phyloP scores from a whole-genome alignment of 30 jellyfish, hydroid and myxozoan species.

The Hydractinia echinata region DNA sequence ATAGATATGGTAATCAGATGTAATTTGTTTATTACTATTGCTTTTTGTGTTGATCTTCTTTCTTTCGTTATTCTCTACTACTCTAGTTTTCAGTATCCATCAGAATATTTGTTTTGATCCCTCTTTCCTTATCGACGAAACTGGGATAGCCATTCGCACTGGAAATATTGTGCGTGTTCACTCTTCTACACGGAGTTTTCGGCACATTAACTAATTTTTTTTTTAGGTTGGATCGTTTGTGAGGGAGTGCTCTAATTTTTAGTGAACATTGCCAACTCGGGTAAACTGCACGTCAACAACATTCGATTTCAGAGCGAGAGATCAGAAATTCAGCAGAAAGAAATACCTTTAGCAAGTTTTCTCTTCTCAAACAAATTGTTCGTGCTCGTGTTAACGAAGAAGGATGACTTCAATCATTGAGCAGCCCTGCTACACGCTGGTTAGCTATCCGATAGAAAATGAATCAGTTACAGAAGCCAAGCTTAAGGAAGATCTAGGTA shows the following conservation, averaged over 20 bases:
- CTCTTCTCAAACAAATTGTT: constrained; percentile 8
- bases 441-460: constrained; percentile 84
- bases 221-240: background rate
- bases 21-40: too few relatives aligned
- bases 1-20: too few relatives aligned
- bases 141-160: background rate
- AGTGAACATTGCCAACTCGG: background rate
- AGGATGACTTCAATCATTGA: constrained; percentile 50
- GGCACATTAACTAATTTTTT: background rate
- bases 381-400: background rate
- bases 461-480: constrained; percentile 87
- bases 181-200: constrained; percentile 4
- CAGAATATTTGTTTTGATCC: background rate
- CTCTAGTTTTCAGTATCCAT: background rate
- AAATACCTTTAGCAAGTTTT: background rate
- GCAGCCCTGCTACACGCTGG: constrained; percentile 85
- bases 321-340: background rate
- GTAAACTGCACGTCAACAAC: constrained; percentile 10
- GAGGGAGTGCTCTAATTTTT: background rate
- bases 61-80: too few relatives aligned
- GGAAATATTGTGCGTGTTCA: background rate
- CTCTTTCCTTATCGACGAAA: constrained; percentile 10
- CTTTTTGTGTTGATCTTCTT: too few relatives aligned
- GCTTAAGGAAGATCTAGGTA: constrained; percentile 93
- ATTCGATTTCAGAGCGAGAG: background rate